Conservation (phyloP, 2,888 invertebrate genomes). For the Drosophila robusta region DNA sequence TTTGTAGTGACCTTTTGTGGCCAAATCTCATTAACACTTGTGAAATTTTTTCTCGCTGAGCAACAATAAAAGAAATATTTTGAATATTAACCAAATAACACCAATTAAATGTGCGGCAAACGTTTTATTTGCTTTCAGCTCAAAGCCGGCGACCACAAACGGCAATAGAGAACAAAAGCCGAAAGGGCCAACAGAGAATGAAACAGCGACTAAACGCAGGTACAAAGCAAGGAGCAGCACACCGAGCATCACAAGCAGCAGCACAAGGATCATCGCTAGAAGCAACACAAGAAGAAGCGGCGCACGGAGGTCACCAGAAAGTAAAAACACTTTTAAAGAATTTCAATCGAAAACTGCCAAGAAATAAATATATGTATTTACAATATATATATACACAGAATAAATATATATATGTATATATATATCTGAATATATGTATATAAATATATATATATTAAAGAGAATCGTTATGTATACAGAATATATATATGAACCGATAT, state of each 20-base stretch:
- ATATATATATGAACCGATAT: conserved; percentile 13
- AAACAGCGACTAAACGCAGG: conserved; percentile 17
- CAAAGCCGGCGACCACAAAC: not conserved
- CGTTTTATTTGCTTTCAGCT: conserved; percentile 36
- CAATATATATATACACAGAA: conserved; percentile 20
- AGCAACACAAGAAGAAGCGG: conserved; percentile 5
- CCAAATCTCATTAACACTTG: conserved; percentile 46
- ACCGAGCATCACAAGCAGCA: conserved; percentile 14
- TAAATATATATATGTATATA: conserved; percentile 20
- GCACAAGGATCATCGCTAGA: conserved; percentile 4
- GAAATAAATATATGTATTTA: conserved; percentile 65
- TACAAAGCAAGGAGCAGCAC: conserved; percentile 3
- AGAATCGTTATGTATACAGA: conserved; percentile 10
- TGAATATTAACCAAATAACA: conserved; percentile 19
- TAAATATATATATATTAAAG: conserved; percentile 2
- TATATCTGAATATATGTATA: conserved; percentile 21
- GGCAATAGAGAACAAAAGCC: conserved; percentile 6
- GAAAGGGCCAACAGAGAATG: conserved; percentile 23
- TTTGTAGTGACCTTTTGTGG: conserved; percentile 30
- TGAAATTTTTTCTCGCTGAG: conserved; percentile 17
- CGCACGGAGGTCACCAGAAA: conserved; percentile 37
- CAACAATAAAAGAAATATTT: conserved; percentile 33
- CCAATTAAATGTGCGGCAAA: conserved; percentile 43
- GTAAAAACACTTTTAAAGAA: conserved; percentile 62
- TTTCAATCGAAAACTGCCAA: conserved; percentile 80